Percentiles rank a stretch among this genome's conserved stretches.
phyloP scores from a whole-genome alignment of 1,140 invertebrate species.

The Chironomus striatipennis region DNA sequence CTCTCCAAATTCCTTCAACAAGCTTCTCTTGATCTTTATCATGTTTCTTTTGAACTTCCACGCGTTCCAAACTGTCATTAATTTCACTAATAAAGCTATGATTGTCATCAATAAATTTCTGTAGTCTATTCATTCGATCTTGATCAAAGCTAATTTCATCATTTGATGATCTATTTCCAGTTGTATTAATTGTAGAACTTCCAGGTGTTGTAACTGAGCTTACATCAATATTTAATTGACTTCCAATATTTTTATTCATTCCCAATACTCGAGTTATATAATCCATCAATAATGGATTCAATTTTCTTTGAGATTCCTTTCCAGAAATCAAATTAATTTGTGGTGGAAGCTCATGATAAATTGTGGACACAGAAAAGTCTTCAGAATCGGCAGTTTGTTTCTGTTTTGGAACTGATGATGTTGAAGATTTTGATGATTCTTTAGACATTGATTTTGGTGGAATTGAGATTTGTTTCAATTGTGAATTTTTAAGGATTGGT shows the following conservation, averaged over 20 bases:
- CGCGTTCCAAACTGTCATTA: slow-evolving; percentile 29
- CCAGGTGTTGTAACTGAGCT: slow-evolving; percentile 33
- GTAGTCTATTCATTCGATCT: slow-evolving; percentile 29
- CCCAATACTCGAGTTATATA: slow-evolving; percentile 36
- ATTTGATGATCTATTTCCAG: slow-evolving; percentile 28
- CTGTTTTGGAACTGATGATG: neutral
- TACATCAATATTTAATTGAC: slow-evolving; percentile 29
- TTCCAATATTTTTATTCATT: slow-evolving; percentile 31
- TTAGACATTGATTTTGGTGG: neutral
- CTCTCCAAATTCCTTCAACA: neutral
- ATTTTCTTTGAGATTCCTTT: neutral
- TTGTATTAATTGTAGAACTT: slow-evolving; percentile 32
- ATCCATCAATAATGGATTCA: slow-evolving; percentile 26
- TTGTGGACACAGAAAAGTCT: neutral
- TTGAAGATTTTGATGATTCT: neutral
- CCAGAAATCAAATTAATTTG: neutral
- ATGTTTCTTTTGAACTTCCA: neutral
- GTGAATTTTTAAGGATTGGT: neutral
- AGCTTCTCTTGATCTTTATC: neutral
- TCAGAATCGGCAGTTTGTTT: neutral
- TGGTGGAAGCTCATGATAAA: neutral
- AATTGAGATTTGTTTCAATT: neutral
- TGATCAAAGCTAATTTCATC: slow-evolving; percentile 24
- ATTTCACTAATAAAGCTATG: slow-evolving; percentile 35
- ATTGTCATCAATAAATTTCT: slow-evolving; percentile 35